Conservation (phyloP, 2,113 vertebrate genomes). For the Odocoileus hemionus region DNA sequence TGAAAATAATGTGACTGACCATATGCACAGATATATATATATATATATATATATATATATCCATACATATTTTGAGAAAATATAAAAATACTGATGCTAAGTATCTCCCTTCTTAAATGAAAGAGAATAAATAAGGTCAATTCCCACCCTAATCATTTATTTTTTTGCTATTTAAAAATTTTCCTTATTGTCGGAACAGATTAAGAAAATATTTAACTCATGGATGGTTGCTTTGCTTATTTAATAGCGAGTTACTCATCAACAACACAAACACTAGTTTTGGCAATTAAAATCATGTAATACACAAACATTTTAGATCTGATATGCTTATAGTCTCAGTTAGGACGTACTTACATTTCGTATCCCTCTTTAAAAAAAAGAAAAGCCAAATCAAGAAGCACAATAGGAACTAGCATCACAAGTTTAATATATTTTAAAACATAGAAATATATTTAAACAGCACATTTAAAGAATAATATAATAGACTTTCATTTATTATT, state of each 20-base stretch:
- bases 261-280: slow-evolving; percentile 11
- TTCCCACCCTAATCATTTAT: neutral
- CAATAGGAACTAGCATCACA: slow-evolving; percentile 63
- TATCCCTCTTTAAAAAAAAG: slow-evolving; percentile 23
- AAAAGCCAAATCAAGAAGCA: slow-evolving; percentile 67
- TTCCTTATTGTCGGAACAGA: neutral
- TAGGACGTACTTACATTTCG: neutral
- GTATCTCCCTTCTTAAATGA: neutral
- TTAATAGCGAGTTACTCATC: slow-evolving; percentile 14
- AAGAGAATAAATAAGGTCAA: neutral
- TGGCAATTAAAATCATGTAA: neutral
- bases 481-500: slow-evolving; percentile 79
- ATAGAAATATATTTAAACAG: slow-evolving; percentile 82
- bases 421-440: slow-evolving; percentile 85
- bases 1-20: neutral
- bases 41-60: neutral
- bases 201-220: neutral
- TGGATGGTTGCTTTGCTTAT: neutral
- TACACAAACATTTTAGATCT: neutral
- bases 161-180: neutral
- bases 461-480: slow-evolving; percentile 87
- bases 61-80: neutral
- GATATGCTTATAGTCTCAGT: neutral
- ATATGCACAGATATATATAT: neutral
- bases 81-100: neutral